Base-by-base conservation (phyloP, 2,888 invertebrate species). In the Yponomeuta cagnagella region DNA sequence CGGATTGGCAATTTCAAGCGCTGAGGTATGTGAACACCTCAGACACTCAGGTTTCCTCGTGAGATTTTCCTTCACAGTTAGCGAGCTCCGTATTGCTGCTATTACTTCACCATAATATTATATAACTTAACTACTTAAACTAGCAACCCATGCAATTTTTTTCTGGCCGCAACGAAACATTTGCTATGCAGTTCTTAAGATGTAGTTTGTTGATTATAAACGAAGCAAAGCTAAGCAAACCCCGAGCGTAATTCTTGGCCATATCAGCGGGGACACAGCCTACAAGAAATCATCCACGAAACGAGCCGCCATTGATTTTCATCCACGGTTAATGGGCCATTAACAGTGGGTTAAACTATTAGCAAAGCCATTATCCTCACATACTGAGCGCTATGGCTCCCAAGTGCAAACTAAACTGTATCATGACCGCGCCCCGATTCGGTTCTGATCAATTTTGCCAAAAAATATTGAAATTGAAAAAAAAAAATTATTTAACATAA, bases 341-440 rank as follows among this genome's bases (percentile, higher is more conserved):
- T 70, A 69, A 70, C 63, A 23, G 70, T 63, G 63, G 63, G 63
- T 70, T 70, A 70, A 70, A 70, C 70, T 70, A 70, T 70, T 70
- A 70, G 70, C 43, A 23, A 37, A 63, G 70, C 70, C 70, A 70
- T 70, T 70, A 70, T 43, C 70, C 63, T 63, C 63, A 70, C 43
- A 63, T 31, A 70, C 15, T 70, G 33, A n/a, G 63, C 48, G n/a
- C 23, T 30, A 68, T 30, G 68, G 33, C 70, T 63, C 70, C 70
- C 70, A 31, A 9, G 70, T 70, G 70, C 31, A 63, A 68, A 68
- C 68, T 68, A 48, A 68, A 12, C 52, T 48, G 12, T 68, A 52
- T 68, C 30, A 48, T 68, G 52, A 52, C 68, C 52, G 37, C 52
- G 33, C 9, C 48, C 68, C 52, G 68, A 68, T 68, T 52, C 30